A percentile compares a stretch with the other conserved stretches of the same genome.
Evolutionary conservation across 2,888 invertebrate species (phyloP).

Genomic region (Drosophila prostipennis): DNA sequence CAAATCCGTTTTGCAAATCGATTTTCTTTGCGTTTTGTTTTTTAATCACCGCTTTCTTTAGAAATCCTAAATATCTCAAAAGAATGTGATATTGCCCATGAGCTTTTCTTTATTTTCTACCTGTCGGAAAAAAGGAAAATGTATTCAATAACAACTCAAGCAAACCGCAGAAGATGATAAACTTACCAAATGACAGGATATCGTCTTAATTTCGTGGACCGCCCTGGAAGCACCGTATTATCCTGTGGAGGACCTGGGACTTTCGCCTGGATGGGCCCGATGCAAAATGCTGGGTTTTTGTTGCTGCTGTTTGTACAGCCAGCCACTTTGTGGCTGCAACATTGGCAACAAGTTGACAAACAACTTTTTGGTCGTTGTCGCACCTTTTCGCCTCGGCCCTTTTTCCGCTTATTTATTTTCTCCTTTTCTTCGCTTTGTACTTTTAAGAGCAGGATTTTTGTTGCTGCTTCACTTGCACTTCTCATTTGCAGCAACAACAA

Average conservation of each 20-base stretch:
- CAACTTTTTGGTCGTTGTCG: conserved; percentile 77
- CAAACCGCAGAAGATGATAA: neutral
- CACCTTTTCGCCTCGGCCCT: conserved; percentile 51
- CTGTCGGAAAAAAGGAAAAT: neutral
- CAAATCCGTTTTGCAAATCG: neutral
- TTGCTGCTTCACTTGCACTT: conserved; percentile 47
- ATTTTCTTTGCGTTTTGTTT: neutral
- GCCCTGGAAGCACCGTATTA: conserved; percentile 4
- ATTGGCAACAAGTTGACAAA: conserved; percentile 84
- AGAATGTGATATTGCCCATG: neutral
- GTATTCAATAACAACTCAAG: too few relatives aligned
- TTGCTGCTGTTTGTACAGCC: conserved; percentile 64
- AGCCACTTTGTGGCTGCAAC: conserved; percentile 80
- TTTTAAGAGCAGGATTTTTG: conserved; percentile 64
- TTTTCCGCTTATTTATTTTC: conserved; percentile 36
- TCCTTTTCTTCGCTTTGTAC: conserved; percentile 33
- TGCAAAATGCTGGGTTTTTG: conserved; percentile 24
- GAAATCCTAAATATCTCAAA: neutral
- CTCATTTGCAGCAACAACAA: conserved; percentile 24
- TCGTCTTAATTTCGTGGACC: neutral
- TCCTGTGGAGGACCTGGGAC: conserved; percentile 29
- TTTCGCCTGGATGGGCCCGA: conserved; percentile 23
- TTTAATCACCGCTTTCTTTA: neutral
- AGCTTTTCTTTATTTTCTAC: neutral
- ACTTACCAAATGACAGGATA: conserved; percentile 1